Percentiles rank a stretch among this genome's conserved stretches.
phyloP scores from a whole-genome alignment of 2,797 vertebrate genomes.

The Naso thynnoides region DNA sequence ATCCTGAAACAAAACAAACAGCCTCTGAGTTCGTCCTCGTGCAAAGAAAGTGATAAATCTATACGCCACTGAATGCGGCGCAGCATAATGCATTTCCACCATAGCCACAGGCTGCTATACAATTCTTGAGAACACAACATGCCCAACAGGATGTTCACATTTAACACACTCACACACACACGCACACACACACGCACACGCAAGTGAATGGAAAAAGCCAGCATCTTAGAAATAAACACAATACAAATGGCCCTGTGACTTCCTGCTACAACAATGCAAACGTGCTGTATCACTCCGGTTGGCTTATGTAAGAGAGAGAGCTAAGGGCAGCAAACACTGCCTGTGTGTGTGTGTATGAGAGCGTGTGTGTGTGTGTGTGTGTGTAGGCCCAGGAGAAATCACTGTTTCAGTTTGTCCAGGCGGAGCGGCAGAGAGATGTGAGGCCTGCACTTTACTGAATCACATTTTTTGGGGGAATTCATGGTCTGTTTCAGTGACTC shows the following conservation, averaged over 20 bases:
- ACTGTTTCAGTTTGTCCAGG: conserved; percentile 74
- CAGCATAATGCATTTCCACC: conserved; percentile 44
- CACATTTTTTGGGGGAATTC: conserved; percentile 75
- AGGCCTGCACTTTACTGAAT: conserved; percentile 73
- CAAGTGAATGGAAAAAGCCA: conserved; percentile 66
- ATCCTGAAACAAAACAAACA: conserved; percentile 6
- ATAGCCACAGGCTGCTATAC: conserved; percentile 50
- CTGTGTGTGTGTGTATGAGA: conserved; percentile 34
- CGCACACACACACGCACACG: conserved; percentile 46
- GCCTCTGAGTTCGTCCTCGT: conserved; percentile 18
- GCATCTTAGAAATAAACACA: conserved; percentile 80
- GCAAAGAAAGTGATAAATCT: conserved; percentile 27
- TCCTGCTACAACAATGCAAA: conserved; percentile 81
- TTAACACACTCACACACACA: conserved; percentile 49
- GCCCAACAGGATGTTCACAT: conserved; percentile 75
- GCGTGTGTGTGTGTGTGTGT: conserved; percentile 40
- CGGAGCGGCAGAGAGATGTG: conserved; percentile 38
- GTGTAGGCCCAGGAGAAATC: conserved; percentile 69
- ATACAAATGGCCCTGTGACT: conserved; percentile 71
- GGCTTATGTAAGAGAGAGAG: conserved; percentile 75
- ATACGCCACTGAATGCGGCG: conserved; percentile 35
- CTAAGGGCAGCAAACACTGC: conserved; percentile 55
- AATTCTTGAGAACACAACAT: conserved; percentile 51
- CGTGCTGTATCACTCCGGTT: conserved; percentile 69
- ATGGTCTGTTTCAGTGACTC: conserved; percentile 73